Conservation (phyloP, 2,797 vertebrate species). For the Glossophaga mutica region DNA sequence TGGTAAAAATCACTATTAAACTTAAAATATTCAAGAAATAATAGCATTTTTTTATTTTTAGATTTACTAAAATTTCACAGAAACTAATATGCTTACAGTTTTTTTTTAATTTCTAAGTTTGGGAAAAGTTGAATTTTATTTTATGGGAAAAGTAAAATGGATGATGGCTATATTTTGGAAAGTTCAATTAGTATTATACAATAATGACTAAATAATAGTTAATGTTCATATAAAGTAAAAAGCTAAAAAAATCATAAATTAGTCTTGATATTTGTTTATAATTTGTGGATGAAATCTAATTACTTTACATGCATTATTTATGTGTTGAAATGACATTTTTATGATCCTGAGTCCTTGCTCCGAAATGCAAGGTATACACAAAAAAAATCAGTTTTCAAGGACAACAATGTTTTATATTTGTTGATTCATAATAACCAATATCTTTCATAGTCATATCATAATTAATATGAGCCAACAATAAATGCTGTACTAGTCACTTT, state of each 20-base stretch:
- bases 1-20: constrained; percentile 15
- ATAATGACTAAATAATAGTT: background rate
- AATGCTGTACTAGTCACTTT: background rate
- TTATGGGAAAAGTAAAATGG: background rate
- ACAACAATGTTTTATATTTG: background rate
- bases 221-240: background rate
- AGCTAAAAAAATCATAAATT: background rate
- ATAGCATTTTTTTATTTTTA: background rate
- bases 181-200: background rate
- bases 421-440: background rate
- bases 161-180: background rate
- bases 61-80: background rate
- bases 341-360: background rate
- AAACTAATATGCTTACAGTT: background rate
- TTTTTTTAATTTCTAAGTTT: background rate
- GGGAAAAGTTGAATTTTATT: too few species aligned
- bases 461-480: background rate
- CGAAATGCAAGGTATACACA: background rate
- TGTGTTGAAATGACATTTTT: background rate
- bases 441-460: background rate
- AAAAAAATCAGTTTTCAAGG: background rate
- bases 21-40: background rate
- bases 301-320: background rate
- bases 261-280: background rate
- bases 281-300: background rate